Evolutionary conservation across 2,888 invertebrate species (phyloP), one percentile per base, ranked within the genome.

Genomic region (Syrphus vitripennis): DNA sequence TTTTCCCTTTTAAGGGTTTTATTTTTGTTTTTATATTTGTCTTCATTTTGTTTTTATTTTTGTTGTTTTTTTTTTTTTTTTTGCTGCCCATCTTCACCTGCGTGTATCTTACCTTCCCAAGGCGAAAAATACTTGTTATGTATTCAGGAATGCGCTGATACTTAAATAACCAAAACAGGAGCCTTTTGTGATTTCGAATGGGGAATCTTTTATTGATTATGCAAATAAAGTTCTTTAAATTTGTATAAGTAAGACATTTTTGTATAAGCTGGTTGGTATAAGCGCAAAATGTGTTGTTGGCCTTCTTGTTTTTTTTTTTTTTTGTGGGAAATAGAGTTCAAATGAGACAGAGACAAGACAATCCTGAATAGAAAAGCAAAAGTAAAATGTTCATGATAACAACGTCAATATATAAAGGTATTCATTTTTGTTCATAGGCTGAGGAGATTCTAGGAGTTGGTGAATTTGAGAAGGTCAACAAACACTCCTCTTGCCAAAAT

Each of bases 191-290:
- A 59, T 61, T 70, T 55, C 70, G 55, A 75, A 71, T 63, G 40
- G 34, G 55, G 37, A 63, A 63, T 55, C 45, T 75, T 75, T 75
- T 75, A 81, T 75, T 55, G 81, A 75, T 63, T 75, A 81, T 53
- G 69, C 29, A 75, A 74, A 74, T 59, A 69, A 29, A 55, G 53
- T 55, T 69, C 61, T 63, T 75, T 70, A 76, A 63, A 81, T 63
- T 57, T 63, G 61, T 42, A n/a, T n/a, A 70, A 75, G 37, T 53
- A 70, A 53, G 45, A 63, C 42, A 61, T 70, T 61, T 70, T 31
- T 16, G n/a, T 61, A n/a, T n/a, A n/a, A n/a, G n/a, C n/a, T n/a
- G n/a, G n/a, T n/a, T n/a, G n/a, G n/a, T n/a, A n/a, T n/a, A n/a
- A n/a, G n/a, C n/a, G n/a, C 61, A 40, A 61, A 40, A 40, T 26